phyloP scores from a whole-genome alignment of 2,797 vertebrate species.

The Anisognathus igniventris region DNA sequence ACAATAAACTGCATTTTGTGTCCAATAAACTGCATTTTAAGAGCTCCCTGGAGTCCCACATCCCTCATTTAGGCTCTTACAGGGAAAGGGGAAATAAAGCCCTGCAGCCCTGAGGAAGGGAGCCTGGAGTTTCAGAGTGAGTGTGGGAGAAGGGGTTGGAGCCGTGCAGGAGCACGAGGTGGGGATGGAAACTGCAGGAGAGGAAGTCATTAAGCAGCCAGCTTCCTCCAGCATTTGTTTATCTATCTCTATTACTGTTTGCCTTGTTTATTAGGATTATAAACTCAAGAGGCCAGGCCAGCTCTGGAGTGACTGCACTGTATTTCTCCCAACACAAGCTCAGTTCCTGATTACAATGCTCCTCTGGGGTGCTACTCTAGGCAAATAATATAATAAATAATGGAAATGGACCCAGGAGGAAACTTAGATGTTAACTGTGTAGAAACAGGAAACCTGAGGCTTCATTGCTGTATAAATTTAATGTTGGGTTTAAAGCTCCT shows the following conservation, averaged over 20 bases:
- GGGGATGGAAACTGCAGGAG: not conserved
- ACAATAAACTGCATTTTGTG: no score
- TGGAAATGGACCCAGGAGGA: slow-evolving; percentile 45
- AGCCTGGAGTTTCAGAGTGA: not conserved
- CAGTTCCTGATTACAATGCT: slow-evolving; percentile 44
- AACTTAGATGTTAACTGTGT: slow-evolving; percentile 34
- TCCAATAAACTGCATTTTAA: no score
- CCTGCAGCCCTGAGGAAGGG: not conserved
- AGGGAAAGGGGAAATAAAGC: not conserved
- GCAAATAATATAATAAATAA: slow-evolving; percentile 65
- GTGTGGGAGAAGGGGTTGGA: not conserved
- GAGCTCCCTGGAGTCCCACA: no score
- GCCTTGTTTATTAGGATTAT: slow-evolving; percentile 59
- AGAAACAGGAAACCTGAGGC: slow-evolving; percentile 54
- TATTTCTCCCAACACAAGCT: slow-evolving; percentile 39
- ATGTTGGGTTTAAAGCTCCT: slow-evolving; percentile 41
- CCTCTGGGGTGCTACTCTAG: slow-evolving; percentile 50
- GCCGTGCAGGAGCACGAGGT: not conserved
- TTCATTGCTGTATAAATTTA: slow-evolving; percentile 48
- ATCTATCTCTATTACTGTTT: slow-evolving; percentile 49
- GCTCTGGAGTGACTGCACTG: not conserved
- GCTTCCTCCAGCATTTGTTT: slow-evolving; percentile 35
- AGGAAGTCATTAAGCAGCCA: slow-evolving; percentile 43
- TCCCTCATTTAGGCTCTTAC: no score
- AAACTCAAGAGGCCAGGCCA: slow-evolving; percentile 51